Percentiles rank a stretch among this genome's conserved stretches.
These are phyloP conservation scores for Drosophila ambigua DNA, from an alignment of 1,140 invertebrate genomes.

Conservation along the genomic window DNA sequence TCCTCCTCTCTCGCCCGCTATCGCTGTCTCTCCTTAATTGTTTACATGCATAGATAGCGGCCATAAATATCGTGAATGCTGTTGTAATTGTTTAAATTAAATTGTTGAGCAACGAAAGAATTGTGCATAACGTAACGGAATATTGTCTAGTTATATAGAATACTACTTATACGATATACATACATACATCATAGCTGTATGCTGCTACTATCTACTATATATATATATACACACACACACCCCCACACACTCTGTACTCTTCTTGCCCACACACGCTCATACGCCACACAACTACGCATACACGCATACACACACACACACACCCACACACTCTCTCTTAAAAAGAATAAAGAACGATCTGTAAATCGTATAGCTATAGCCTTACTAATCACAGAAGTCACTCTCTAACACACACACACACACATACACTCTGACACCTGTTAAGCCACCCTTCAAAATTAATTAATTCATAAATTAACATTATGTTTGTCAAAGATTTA, in stretches of 20 bases:
- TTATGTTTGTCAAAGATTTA: conserved; percentile 51
- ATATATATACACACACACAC: conserved; percentile 39
- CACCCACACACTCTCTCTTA: background rate
- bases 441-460: conserved; percentile 42
- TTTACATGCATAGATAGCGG: conserved; percentile 53
- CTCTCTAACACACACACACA: conserved; percentile 21
- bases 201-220: conserved; percentile 60
- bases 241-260: conserved; percentile 64
- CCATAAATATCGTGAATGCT: conserved; percentile 71
- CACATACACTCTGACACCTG: conserved; percentile 28
- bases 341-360: conserved; percentile 48
- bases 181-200: conserved; percentile 57
- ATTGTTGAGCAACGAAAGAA: conserved; percentile 72
- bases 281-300: conserved; percentile 2
- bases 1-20: conserved; percentile 14
- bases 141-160: conserved; percentile 72
- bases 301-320: conserved; percentile 10
- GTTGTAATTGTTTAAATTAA: conserved; percentile 66
- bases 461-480: conserved; percentile 52
- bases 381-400: conserved; percentile 54
- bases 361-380: conserved; percentile 54
- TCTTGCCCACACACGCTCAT: conserved; percentile 37
- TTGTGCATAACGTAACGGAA: conserved; percentile 59
- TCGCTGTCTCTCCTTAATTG: conserved; percentile 37
- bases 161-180: conserved; percentile 56